These are phyloP conservation scores for Suillia variegata DNA, from an alignment of 2,888 invertebrate genomes.

Conservation along the genomic window DNA sequence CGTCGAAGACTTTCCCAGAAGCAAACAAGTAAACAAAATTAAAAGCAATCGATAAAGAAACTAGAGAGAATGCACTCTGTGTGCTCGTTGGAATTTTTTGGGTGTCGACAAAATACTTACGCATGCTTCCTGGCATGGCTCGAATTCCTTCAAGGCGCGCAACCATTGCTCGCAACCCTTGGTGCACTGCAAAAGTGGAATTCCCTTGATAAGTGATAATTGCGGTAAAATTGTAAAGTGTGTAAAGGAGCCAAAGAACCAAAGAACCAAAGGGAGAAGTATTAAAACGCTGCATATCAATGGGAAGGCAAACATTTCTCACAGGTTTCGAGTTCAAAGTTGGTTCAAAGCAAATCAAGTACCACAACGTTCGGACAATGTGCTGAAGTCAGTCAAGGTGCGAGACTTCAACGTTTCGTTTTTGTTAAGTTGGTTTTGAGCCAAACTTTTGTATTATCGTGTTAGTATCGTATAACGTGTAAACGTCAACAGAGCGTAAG, in stretches of 20 bases:
- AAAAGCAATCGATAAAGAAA: neutral
- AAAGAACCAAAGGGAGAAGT: too few species aligned
- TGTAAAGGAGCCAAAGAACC: too few species aligned
- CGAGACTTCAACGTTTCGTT: too few species aligned
- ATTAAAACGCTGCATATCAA: neutral
- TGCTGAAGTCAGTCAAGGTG: neutral
- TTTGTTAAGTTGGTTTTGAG: too few species aligned
- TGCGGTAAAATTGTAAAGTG: neutral
- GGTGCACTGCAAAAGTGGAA: slow-evolving; percentile 72
- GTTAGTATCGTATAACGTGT: too few species aligned
- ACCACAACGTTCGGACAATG: neutral
- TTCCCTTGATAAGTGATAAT: neutral
- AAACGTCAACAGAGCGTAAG: neutral
- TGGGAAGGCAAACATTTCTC: slow-evolving; percentile 11
- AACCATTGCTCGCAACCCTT: slow-evolving; percentile 82
- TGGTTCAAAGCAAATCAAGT: neutral
- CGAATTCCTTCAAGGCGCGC: slow-evolving; percentile 68
- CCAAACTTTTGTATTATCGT: too few species aligned
- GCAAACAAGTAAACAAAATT: neutral
- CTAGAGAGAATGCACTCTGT: slow-evolving; percentile 1
- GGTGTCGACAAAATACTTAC: slow-evolving; percentile 77
- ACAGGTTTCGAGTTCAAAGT: slow-evolving; percentile 19
- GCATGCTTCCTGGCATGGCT: slow-evolving; percentile 79
- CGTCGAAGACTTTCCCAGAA: slow-evolving; percentile 40
- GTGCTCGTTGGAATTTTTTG: too few species aligned